Percentiles rank a stretch among this genome's conserved stretches.
Conservation (phyloP, 2,113 vertebrate species). For the Cheilinus undulatus region DNA sequence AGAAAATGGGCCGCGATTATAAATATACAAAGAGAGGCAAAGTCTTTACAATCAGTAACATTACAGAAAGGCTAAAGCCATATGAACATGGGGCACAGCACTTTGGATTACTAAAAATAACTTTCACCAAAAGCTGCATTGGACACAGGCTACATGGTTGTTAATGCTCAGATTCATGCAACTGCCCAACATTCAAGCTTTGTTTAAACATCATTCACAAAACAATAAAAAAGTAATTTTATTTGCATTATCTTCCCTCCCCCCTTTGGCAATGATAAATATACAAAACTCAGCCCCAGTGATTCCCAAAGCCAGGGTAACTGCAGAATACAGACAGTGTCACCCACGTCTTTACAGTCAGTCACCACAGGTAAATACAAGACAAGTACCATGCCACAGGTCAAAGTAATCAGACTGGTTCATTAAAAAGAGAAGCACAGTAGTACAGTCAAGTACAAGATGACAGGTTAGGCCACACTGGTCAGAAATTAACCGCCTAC, state of each 20-base stretch:
- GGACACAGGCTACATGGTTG: conserved; percentile 57
- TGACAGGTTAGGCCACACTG: conserved; percentile 66
- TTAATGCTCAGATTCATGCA: conserved; percentile 60
- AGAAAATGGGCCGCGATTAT: conserved; percentile 68
- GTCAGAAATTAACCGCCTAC: conserved; percentile 59
- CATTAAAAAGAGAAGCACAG: conserved; percentile 61
- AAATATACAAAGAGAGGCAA: conserved; percentile 78
- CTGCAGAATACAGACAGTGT: conserved; percentile 34
- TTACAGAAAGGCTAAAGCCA: conserved; percentile 51
- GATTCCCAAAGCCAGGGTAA: conserved; percentile 24
- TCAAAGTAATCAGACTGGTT: conserved; percentile 47
- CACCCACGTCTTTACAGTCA: conserved; percentile 48
- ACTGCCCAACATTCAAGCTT: conserved; percentile 50
- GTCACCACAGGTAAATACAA: conserved; percentile 48
- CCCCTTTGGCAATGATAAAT: conserved; percentile 56
- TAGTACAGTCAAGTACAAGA: conserved; percentile 62
- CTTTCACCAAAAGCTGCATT: conserved; percentile 48
- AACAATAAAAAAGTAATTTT: conserved; percentile 38
- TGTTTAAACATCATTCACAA: conserved; percentile 28
- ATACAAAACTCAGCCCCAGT: conserved; percentile 43
- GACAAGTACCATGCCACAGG: conserved; percentile 60
- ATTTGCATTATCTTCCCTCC: conserved; percentile 28
- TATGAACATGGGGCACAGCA: conserved; percentile 59
- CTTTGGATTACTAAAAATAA: conserved; percentile 56
- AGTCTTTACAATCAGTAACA: conserved; percentile 74